Evolutionary conservation across 2,888 invertebrate species (phyloP).

Genomic region (Eupithecia abbreviata): DNA sequence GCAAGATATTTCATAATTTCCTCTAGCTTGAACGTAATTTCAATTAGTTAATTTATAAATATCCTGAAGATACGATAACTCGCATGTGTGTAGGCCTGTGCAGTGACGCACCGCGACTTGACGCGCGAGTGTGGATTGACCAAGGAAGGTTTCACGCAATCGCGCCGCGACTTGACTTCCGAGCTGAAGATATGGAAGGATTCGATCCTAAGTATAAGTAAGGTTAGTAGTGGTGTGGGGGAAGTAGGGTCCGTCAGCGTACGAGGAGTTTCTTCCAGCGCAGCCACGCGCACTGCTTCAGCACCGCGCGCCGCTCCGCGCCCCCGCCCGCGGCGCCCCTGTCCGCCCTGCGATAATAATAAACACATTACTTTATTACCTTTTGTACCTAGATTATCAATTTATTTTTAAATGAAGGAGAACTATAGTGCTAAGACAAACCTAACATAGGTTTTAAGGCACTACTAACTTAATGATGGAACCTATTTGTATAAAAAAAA

Average conservation of each 20-base stretch:
- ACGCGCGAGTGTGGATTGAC: no score
- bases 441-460: no score
- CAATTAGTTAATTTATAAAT: not conserved
- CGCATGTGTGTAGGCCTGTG: no score
- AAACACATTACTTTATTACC: not conserved
- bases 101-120: no score
- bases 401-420: no score
- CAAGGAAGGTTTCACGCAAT: not conserved
- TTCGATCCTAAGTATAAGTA: not conserved
- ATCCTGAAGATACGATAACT: not conserved
- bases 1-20: not conserved
- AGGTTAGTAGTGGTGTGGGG: not conserved
- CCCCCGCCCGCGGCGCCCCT: not conserved
- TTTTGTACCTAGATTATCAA: no score
- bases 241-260: conserved; percentile 39
- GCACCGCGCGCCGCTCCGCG: conserved; percentile 32
- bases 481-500: no score
- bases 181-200: not conserved
- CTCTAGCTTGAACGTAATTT: not conserved
- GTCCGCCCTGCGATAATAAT: not conserved
- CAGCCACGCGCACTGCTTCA: conserved; percentile 49
- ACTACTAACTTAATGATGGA: no score
- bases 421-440: no score
- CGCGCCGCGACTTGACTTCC: not conserved
- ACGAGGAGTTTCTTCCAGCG: conserved; percentile 63